Evolutionary conservation across 2,113 vertebrate genomes (phyloP).

Genomic region (Pantherophis guttatus): DNA sequence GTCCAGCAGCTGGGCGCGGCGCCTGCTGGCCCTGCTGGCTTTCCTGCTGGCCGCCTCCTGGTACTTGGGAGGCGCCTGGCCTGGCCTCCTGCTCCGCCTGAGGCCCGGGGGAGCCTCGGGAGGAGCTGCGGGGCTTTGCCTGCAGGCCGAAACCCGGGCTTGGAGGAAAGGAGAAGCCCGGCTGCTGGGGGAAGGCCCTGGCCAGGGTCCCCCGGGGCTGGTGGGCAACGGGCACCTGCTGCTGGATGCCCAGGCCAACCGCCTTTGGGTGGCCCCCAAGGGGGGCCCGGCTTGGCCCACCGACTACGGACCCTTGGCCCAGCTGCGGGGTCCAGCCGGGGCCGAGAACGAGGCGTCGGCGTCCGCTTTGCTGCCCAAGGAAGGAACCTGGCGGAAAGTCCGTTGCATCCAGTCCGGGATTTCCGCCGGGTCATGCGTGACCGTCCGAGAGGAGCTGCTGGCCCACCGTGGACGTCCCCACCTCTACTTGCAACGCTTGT

Average conservation of each 20-base stretch:
- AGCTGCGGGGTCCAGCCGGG: conserved; percentile 66
- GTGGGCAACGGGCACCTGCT: conserved; percentile 86
- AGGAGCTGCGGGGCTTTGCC: conserved; percentile 74
- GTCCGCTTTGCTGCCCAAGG: conserved; percentile 76
- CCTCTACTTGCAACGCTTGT: conserved; percentile 85
- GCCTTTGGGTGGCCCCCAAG: conserved; percentile 82
- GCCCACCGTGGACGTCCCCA: conserved; percentile 87
- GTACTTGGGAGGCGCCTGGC: conserved; percentile 70
- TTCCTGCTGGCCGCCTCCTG: conserved; percentile 84
- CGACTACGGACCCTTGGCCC: conserved; percentile 76
- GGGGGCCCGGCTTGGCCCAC: conserved; percentile 50
- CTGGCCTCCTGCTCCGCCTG: conserved; percentile 65
- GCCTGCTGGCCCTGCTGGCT: conserved; percentile 76
- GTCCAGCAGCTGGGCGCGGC: conserved; percentile 91
- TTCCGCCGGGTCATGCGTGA: conserved; percentile 75
- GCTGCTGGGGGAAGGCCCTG: conserved; percentile 67
- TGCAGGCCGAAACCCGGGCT: conserved; percentile 77
- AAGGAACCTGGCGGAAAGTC: conserved; percentile 80
- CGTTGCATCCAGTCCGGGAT: conserved; percentile 71
- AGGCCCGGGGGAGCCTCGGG: conserved; percentile 60
- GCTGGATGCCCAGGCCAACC: conserved; percentile 78
- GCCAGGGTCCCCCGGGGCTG: conserved; percentile 70
- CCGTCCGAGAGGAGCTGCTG: conserved; percentile 86
- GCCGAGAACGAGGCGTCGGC: conserved; percentile 71
- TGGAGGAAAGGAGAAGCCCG: conserved; percentile 76